Evolutionary conservation across 2,888 invertebrate genomes (phyloP).

Genomic region (Antitype chi): DNA sequence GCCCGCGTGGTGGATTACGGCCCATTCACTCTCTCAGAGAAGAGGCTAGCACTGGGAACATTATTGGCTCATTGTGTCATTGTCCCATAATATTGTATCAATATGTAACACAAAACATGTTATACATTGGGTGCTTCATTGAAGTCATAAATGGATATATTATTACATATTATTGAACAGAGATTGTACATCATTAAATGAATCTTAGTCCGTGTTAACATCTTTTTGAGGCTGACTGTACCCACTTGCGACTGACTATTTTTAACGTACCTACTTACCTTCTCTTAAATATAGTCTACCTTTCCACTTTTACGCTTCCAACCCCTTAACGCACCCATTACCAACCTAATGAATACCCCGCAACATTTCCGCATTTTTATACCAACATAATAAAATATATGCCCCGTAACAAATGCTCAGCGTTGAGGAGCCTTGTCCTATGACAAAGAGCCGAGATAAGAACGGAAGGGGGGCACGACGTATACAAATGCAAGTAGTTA

Average conservation of each 20-base stretch:
- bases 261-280: not conserved
- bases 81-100: too few species aligned
- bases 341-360: slow-evolving; percentile 21
- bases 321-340: slow-evolving; percentile 5
- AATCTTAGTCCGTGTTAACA: too few species aligned
- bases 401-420: slow-evolving; percentile 46
- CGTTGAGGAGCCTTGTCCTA: slow-evolving; percentile 47
- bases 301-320: not conserved
- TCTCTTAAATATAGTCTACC: not conserved
- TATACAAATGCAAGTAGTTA: slow-evolving; percentile 66
- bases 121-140: too few species aligned
- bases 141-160: too few species aligned
- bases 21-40: too few species aligned
- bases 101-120: too few species aligned
- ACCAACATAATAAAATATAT: slow-evolving; percentile 42
- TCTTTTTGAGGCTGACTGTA: too few species aligned
- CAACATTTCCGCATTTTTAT: slow-evolving; percentile 28
- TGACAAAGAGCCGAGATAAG: slow-evolving; percentile 65
- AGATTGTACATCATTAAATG: too few species aligned
- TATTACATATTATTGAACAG: too few species aligned
- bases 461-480: slow-evolving; percentile 49
- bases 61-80: too few species aligned
- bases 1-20: too few species aligned
- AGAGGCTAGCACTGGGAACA: too few species aligned
- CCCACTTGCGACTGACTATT: not conserved